Conservation (phyloP, 1,140 invertebrate genomes). For the Gryon sp. region DNA sequence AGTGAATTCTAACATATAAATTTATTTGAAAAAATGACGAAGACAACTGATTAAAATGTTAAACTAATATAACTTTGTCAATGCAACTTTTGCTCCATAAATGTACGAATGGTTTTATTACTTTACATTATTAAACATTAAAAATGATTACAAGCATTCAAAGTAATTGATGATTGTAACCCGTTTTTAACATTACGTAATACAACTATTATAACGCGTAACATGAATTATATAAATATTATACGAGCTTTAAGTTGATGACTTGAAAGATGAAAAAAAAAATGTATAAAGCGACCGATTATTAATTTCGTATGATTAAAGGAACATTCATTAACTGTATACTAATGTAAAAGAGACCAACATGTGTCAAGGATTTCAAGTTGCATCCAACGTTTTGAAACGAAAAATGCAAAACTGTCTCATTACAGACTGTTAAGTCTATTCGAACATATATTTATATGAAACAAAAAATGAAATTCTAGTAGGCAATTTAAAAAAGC, state of each 20-base stretch:
- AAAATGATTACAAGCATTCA: not conserved
- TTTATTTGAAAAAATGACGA: no score
- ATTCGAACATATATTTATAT: slow-evolving; percentile 14
- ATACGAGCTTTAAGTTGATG: not conserved
- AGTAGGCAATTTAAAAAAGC: not conserved
- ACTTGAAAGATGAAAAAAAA: not conserved
- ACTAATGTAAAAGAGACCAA: slow-evolving; percentile 33
- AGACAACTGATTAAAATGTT: no score
- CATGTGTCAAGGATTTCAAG: slow-evolving; percentile 50
- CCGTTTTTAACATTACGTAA: slow-evolving; percentile 4
- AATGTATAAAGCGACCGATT: slow-evolving; percentile 12
- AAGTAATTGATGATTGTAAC: slow-evolving; percentile 12
- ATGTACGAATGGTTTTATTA: not conserved
- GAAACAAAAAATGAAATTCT: slow-evolving; percentile 14
- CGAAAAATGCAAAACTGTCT: slow-evolving; percentile 49
- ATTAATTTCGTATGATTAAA: slow-evolving; percentile 41
- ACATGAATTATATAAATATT: slow-evolving; percentile 19
- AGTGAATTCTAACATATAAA: no score
- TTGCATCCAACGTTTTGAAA: slow-evolving; percentile 52
- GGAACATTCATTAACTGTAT: slow-evolving; percentile 26
- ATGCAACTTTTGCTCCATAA: not conserved
- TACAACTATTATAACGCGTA: slow-evolving; percentile 8
- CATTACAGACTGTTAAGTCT: slow-evolving; percentile 22
- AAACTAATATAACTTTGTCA: not conserved
- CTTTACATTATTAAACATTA: slow-evolving; percentile 2